A percentile compares a stretch with the other conserved stretches of the same genome.
Evolutionary conservation across 1,140 invertebrate species (phyloP).

Genomic region (Microplitis mediator): DNA sequence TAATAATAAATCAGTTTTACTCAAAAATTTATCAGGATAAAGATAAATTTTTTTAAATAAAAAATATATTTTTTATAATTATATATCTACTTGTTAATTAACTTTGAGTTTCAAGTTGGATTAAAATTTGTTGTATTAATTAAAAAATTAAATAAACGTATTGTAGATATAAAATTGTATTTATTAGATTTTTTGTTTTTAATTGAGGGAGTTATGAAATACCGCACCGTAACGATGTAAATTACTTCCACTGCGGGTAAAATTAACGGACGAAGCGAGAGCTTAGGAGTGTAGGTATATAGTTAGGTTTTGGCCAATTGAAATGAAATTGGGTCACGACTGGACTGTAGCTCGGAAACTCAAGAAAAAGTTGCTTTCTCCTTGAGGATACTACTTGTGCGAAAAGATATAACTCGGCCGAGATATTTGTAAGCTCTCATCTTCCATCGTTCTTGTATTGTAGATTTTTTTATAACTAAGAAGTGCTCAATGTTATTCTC

Average conservation of each 20-base stretch:
- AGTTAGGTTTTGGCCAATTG: constrained; percentile 17
- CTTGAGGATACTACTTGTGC: constrained; percentile 17
- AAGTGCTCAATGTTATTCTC: too few relatives aligned
- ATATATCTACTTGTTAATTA: too few relatives aligned
- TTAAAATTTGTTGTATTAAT: too few relatives aligned
- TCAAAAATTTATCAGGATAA: neutral
- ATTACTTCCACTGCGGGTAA: neutral
- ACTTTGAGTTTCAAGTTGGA: too few relatives aligned
- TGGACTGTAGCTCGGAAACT: neutral
- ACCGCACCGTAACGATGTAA: neutral
- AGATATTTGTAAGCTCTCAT: neutral
- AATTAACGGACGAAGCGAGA: neutral
- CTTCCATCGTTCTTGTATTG: neutral
- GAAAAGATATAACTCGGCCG: neutral
- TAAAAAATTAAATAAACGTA: too few relatives aligned
- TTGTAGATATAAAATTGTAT: too few relatives aligned
- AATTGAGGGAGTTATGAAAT: neutral
- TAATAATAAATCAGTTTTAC: too few relatives aligned
- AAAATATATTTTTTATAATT: too few relatives aligned
- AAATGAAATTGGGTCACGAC: constrained; percentile 27
- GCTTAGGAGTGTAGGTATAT: neutral
- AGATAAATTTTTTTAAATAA: neutral
- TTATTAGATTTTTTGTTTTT: too few relatives aligned
- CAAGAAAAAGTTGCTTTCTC: constrained; percentile 24
- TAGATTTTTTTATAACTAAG: neutral